These are phyloP conservation scores for Tipula helvola DNA, from an alignment of 2,888 invertebrate species.

Conservation along the genomic window DNA sequence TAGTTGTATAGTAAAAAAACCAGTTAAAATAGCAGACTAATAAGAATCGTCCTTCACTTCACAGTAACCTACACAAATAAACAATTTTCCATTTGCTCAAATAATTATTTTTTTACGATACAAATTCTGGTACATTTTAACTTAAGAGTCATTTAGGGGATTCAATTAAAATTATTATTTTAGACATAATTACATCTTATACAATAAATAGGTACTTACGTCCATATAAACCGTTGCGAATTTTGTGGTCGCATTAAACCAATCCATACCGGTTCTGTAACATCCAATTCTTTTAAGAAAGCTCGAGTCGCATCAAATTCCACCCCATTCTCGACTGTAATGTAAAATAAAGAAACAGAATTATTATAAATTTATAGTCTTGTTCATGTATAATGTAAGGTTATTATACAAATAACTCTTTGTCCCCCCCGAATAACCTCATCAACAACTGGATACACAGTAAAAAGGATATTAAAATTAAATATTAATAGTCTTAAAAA, in stretches of 20 bases:
- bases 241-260: constrained; percentile 60
- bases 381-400: not conserved
- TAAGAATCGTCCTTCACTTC: too few relatives aligned
- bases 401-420: not conserved
- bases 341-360: not conserved
- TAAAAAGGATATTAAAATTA: not conserved
- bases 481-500: not conserved
- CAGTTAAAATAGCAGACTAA: too few relatives aligned
- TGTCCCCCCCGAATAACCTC: not conserved
- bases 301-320: constrained; percentile 68
- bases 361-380: not conserved
- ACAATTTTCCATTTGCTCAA: not conserved
- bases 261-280: constrained; percentile 65
- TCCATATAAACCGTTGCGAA: constrained; percentile 62
- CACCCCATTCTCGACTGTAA: constrained; percentile 61
- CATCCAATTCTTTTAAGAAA: constrained; percentile 64
- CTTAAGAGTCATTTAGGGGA: not conserved
- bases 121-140: not conserved
- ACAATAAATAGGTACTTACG: constrained; percentile 56
- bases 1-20: too few relatives aligned
- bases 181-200: not conserved
- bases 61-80: not conserved
- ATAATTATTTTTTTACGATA: not conserved
- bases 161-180: not conserved
- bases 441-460: not conserved